phyloP scores from a whole-genome alignment of 1,140 invertebrate genomes.

The Cherax quadricarinatus region DNA sequence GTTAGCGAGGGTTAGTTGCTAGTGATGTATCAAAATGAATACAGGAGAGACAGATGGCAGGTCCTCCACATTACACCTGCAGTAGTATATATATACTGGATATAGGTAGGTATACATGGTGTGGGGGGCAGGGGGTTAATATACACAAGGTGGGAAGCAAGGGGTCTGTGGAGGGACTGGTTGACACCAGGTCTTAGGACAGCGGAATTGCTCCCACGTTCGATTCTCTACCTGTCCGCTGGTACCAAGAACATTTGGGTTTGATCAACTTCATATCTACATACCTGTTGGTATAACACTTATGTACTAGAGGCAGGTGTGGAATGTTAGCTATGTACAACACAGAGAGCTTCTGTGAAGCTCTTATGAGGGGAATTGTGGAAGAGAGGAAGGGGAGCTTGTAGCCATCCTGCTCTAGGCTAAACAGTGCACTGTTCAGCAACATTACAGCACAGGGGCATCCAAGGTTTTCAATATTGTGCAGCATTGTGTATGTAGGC shows the following conservation, averaged over 20 bases:
- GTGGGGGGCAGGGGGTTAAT: neutral
- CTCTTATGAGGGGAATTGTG: neutral
- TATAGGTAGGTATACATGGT: neutral
- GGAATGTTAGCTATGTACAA: constrained; percentile 6
- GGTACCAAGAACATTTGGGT: neutral
- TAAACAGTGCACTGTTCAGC: neutral
- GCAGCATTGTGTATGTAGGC: neutral
- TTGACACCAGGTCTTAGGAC: neutral
- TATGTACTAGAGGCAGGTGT: neutral
- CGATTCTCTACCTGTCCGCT: neutral
- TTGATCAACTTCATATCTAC: neutral
- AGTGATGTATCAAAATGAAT: no score
- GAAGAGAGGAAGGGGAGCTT: neutral
- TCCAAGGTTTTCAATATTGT: no score
- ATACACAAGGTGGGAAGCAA: constrained; percentile 9
- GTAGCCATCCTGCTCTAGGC: neutral
- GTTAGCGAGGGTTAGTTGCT: neutral
- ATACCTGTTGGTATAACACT: neutral
- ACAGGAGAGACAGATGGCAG: neutral
- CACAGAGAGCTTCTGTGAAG: neutral
- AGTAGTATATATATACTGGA: neutral
- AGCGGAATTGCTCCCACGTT: neutral
- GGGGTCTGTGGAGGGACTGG: neutral
- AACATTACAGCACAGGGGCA: neutral
- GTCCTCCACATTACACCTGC: neutral